Evolutionary conservation across 2,888 invertebrate species (phyloP).

Genomic region (Candidula unifasciata): DNA sequence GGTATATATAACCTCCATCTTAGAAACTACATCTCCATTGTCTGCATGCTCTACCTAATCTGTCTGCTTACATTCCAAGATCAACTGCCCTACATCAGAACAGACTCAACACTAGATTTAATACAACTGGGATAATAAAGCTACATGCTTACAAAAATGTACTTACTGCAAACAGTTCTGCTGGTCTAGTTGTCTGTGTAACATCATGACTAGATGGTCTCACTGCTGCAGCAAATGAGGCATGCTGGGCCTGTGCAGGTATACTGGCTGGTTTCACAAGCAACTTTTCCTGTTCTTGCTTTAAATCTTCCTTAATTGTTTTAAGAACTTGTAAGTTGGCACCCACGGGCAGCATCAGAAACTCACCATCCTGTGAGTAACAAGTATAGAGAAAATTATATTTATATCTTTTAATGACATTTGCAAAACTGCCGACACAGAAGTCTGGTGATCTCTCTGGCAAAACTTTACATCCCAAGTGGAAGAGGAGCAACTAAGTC

Average conservation of each 20-base stretch:
- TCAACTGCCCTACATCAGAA: no score
- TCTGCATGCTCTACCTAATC: no score
- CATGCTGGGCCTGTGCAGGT: neutral
- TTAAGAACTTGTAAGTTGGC: slow-evolving; percentile 57
- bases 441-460: no score
- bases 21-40: no score
- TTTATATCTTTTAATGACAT: no score
- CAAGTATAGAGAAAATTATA: neutral
- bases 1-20: no score
- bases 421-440: no score
- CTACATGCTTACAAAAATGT: neutral
- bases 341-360: slow-evolving; percentile 70
- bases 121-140: neutral
- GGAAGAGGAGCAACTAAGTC: no score
- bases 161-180: slow-evolving; percentile 5
- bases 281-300: slow-evolving; percentile 47
- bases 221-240: neutral
- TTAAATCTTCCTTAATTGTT: slow-evolving; percentile 62
- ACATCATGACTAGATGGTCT: neutral
- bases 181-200: neutral
- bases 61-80: no score
- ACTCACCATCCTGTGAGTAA: slow-evolving; percentile 71
- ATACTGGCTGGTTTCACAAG: slow-evolving; percentile 4
- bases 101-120: no score
- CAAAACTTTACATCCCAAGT: no score